Conservation (phyloP, 2,888 invertebrate genomes). For the Andrena haemorrhoa region DNA sequence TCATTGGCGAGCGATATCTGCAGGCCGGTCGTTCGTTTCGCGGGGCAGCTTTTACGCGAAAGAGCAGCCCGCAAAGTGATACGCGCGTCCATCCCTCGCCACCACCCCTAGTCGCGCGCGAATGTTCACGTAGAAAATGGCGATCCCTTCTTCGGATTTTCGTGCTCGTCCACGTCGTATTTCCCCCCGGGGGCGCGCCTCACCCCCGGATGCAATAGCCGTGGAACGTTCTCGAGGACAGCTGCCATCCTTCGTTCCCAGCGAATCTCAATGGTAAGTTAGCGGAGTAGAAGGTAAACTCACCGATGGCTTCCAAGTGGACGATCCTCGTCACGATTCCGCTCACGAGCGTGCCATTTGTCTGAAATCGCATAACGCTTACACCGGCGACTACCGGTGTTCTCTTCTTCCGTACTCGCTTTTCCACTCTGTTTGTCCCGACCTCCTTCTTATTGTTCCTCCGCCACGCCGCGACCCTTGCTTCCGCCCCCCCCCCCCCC, state of each 20-base stretch:
- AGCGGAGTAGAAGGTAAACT: slow-evolving; percentile 69
- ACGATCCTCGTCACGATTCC: slow-evolving; percentile 66
- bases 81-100: slow-evolving; percentile 15
- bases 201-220: slow-evolving; percentile 53
- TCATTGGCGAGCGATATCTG: slow-evolving; percentile 22
- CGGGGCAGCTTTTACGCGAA: slow-evolving; percentile 20
- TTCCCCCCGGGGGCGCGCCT: slow-evolving; percentile 38
- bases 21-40: slow-evolving; percentile 6
- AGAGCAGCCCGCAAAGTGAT: slow-evolving; percentile 35
- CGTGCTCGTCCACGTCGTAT: slow-evolving; percentile 62
- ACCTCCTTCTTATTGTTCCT: slow-evolving; percentile 51
- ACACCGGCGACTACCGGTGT: slow-evolving; percentile 65
- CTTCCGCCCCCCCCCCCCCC: neutral
- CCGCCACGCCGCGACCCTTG: neutral
- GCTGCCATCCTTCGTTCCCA: slow-evolving; percentile 68
- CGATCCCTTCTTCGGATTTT: slow-evolving; percentile 62
- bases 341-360: slow-evolving; percentile 75
- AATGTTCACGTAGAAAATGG: slow-evolving; percentile 66
- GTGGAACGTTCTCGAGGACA: slow-evolving; percentile 66
- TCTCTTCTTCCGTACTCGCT: slow-evolving; percentile 65
- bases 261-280: slow-evolving; percentile 68
- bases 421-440: slow-evolving; percentile 62
- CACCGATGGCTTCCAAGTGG: slow-evolving; percentile 66
- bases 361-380: slow-evolving; percentile 78
- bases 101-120: neutral